These are phyloP conservation scores for Bufo gargarizans DNA, from an alignment of 2,113 vertebrate species.

Conservation along the genomic window DNA sequence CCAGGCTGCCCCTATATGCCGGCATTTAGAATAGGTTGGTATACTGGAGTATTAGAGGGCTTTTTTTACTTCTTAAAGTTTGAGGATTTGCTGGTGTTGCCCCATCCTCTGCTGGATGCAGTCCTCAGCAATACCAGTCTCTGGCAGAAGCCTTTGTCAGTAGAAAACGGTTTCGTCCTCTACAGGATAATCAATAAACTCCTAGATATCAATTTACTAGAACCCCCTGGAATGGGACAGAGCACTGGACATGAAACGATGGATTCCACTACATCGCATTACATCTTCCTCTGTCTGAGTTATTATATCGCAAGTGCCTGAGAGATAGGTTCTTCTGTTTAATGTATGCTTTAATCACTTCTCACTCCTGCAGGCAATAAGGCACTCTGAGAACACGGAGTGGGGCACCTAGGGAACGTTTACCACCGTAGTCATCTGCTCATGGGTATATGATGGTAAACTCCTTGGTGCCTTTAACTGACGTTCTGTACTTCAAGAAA, in stretches of 20 bases:
- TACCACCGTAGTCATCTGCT: slow-evolving; percentile 9
- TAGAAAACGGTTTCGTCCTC: slow-evolving; percentile 26
- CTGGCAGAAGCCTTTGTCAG: slow-evolving; percentile 47
- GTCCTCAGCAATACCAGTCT: slow-evolving; percentile 33
- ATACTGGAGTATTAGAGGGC: background rate
- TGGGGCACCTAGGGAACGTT: slow-evolving; percentile 17
- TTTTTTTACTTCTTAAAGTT: slow-evolving; percentile 8
- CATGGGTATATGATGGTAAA: slow-evolving; percentile 1
- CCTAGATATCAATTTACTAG: slow-evolving; percentile 49
- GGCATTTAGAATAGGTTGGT: background rate
- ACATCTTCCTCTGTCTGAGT: slow-evolving; percentile 32
- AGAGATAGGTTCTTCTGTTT: slow-evolving; percentile 36
- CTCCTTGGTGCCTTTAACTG: slow-evolving; percentile 28
- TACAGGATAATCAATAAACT: slow-evolving; percentile 57
- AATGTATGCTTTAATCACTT: slow-evolving; percentile 30
- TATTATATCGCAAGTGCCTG: slow-evolving; percentile 57
- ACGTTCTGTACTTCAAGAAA: slow-evolving; percentile 30
- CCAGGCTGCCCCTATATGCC: background rate
- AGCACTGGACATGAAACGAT: slow-evolving; percentile 21
- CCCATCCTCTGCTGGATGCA: background rate
- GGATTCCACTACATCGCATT: slow-evolving; percentile 8
- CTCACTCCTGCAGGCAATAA: slow-evolving; percentile 42
- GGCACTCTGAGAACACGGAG: slow-evolving; percentile 20
- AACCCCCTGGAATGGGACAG: slow-evolving; percentile 44
- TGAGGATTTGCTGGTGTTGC: slow-evolving; percentile 29